Percentiles rank a stretch among this genome's conserved stretches.
phyloP scores from a whole-genome alignment of 2,113 vertebrate genomes.

The Hydrochoerus hydrochaeris region DNA sequence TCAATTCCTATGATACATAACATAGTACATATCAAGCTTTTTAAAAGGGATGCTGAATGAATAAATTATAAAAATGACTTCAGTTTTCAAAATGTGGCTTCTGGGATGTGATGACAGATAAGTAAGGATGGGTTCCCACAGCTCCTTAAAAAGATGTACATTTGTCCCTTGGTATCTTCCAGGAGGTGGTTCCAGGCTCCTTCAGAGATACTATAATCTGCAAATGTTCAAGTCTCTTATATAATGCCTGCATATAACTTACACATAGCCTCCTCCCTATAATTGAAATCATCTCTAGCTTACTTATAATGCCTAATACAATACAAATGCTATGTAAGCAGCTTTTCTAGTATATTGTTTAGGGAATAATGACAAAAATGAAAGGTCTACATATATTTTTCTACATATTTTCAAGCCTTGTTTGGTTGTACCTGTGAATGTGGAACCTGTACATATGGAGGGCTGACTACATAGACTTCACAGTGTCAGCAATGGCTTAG shows the following conservation, averaged over 20 bases:
- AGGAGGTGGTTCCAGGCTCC: not conserved
- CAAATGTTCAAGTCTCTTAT: not conserved
- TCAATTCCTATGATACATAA: not conserved
- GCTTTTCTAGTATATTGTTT: not conserved
- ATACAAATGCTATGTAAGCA: not conserved
- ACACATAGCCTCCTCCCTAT: not conserved
- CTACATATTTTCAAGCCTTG: not conserved
- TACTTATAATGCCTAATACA: not conserved
- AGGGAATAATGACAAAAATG: not conserved
- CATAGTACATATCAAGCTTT: not conserved
- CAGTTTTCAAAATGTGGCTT: slow-evolving; percentile 5
- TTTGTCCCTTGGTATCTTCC: not conserved
- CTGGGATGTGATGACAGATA: not conserved
- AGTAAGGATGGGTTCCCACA: not conserved
- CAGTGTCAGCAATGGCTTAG: not conserved
- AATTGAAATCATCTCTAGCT: not conserved
- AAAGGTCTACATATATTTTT: not conserved
- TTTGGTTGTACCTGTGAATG: not conserved
- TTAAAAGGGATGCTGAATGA: not conserved
- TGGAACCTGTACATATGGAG: not conserved
- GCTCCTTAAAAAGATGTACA: not conserved
- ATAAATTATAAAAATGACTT: slow-evolving; percentile 6
- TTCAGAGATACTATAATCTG: not conserved
- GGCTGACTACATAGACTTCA: not conserved
- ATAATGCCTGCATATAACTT: not conserved